Evolutionary conservation across 1,140 invertebrate species (phyloP), one percentile per base, ranked within the genome.

Genomic region (Macrostomum lignano): DNA sequence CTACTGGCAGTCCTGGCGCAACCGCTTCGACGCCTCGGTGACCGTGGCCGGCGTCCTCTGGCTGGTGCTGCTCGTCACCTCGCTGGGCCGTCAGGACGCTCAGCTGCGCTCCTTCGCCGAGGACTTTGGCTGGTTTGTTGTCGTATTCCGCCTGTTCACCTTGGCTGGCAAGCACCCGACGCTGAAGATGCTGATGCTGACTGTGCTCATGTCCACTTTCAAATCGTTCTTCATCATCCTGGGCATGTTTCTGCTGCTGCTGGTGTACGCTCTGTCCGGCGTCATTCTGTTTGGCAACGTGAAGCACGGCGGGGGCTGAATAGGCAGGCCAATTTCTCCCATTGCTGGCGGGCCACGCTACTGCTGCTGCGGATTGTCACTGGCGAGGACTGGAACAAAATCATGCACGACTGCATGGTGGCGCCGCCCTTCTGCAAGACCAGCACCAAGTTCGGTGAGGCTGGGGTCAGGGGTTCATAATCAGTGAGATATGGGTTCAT

Each of bases 141-240:
- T 96, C 19, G 84, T 98, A 35, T 60, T 98, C 29, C 64, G 91
- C 25, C 98, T 98, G 58, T 96, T 96, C 58, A 96, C 91, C 4
- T 94, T 98, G 40, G 94, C 84, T 21, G 88, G 88, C 37, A 93
- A 93, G 61, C 82, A 93, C 60, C 84, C 62, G 41, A 96, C 91
- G 1, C 62, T 98, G n/a, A 94, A 94, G 65, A 98, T 98, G 91
- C 61, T 99, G 33, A 98, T 94, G 84, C 61, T 93, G 43, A 96
- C 86, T 1, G 66, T 70, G 22, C 79, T 86, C 24, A 86, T 96
- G 30, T 93, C 84, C n/a, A 86, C 98, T 32, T 93, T 88, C 60
- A 96, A 96, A 64, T 86, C 77, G 54, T 96, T 96, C 58, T 99
- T 99, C 61, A 96, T 98, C 55, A 99, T 98, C 42, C 88, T 93